Base-by-base conservation (phyloP, 2,797 vertebrate genomes). In the Antennarius maculatus region DNA sequence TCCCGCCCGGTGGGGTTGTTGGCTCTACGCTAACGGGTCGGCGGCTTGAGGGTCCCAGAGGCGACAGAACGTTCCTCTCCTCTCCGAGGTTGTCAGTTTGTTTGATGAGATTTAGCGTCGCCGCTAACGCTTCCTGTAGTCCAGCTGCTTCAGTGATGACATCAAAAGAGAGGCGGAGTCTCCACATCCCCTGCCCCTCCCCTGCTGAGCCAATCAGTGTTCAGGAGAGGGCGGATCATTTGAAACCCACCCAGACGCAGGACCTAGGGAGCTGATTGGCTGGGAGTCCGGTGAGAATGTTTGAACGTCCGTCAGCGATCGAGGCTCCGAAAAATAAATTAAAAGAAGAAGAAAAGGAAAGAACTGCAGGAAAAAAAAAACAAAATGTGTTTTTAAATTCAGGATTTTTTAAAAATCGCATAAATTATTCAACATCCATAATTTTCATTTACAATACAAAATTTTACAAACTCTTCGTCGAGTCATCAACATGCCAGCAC, bases 181-280 rank as follows among this genome's bases (percentile, higher is more conserved):
- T 86, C 82, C 84, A 79, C 86, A 79, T 86, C 85, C 87, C 88
- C 85, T 9, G 68, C 39, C 79, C 86, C 76, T 69, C 76, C 81
- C 59, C 61, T 13, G 17, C 15, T 1, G 5, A 55, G 23, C 2
- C 80, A 79, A 81, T 81, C 70, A 53, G 70, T 34, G 77, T 65
- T 50, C n/a, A 42, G 76, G 69, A 67, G 80, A 84, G 79, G 79
- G 70, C 29, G 86, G 89, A 85, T 86, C 85, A 86, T 86, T 84
- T 86, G 83, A 88, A 86, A 89, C 76, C 79, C 79, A 46, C 76
- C 77, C 5, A 5, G 55, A 72, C 46, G 69, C 73, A 52, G 71
- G 71, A 72, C 71, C 50, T 72, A 85, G 64, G 61, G 34, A 72
- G 72, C 82, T 41, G 81, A 88, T 74, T 83, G 85, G 86, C 74